A percentile compares a stretch with the other conserved stretches of the same genome.
Evolutionary conservation across 2,113 vertebrate species (phyloP).

Genomic region (Chionis minor): DNA sequence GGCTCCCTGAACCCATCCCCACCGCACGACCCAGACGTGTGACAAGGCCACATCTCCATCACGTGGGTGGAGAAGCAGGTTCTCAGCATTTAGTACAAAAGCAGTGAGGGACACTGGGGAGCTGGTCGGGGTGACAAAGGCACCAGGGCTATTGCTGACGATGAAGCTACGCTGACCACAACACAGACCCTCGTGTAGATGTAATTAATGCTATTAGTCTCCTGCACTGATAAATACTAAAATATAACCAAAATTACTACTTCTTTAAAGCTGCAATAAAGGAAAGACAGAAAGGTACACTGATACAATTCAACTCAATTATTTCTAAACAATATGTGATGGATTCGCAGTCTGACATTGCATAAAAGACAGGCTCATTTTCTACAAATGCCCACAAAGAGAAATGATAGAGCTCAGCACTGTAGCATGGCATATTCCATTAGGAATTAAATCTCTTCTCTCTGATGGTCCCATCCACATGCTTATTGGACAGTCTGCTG

Average conservation of each 20-base stretch:
- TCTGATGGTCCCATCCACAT: constrained; percentile 67
- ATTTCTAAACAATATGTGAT: constrained; percentile 49
- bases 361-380: constrained; percentile 51
- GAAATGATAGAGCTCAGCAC: constrained; percentile 45
- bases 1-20: background rate
- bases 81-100: background rate
- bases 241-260: background rate
- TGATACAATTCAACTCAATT: background rate
- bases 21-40: accelerated
- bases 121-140: background rate
- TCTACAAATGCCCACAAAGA: constrained; percentile 53
- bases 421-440: constrained; percentile 24
- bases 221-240: background rate
- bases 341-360: background rate
- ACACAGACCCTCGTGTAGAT: background rate
- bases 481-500: constrained; percentile 61
- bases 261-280: background rate
- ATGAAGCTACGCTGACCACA: background rate
- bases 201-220: background rate
- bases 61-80: background rate
- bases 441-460: constrained; percentile 63
- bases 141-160: background rate
- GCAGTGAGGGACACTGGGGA: background rate
- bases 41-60: background rate
- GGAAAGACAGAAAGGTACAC: background rate